Evolutionary conservation across 2,113 vertebrate genomes (phyloP).

Genomic region (Balaenoptera acutorostrata): DNA sequence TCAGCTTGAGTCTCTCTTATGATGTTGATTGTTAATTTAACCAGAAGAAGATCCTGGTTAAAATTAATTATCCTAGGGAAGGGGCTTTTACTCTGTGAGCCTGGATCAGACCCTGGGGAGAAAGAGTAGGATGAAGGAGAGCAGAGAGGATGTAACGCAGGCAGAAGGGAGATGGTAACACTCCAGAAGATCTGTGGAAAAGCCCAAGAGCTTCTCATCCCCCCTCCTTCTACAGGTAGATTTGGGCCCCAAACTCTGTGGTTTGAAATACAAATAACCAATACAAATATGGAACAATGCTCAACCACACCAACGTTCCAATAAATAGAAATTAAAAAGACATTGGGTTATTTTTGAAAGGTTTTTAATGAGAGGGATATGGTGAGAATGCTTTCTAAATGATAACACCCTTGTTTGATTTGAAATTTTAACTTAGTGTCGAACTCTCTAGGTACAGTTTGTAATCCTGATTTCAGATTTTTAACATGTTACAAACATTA

Average conservation of each 20-base stretch:
- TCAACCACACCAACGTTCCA: neutral
- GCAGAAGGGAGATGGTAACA: neutral
- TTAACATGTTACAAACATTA: neutral
- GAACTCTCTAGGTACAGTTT: neutral
- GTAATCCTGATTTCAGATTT: neutral
- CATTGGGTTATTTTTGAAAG: neutral
- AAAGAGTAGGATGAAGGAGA: neutral
- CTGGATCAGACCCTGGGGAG: neutral
- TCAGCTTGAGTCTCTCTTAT: neutral
- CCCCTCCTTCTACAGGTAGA: neutral
- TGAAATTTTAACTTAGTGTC: neutral
- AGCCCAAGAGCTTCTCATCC: neutral
- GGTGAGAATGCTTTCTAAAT: neutral
- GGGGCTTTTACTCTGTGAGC: neutral
- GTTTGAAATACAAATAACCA: neutral
- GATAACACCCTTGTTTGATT: neutral
- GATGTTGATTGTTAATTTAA: neutral
- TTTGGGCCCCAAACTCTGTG: neutral
- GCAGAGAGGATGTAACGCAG: neutral
- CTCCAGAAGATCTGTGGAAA: neutral
- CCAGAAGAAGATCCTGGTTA: neutral
- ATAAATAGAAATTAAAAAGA: neutral
- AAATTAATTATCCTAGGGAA: neutral
- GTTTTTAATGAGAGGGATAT: neutral
- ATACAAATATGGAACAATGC: neutral